Evolutionary conservation across 2,888 invertebrate species (phyloP), one percentile per base, ranked within the genome.

Genomic region (Lithosia quadra): DNA sequence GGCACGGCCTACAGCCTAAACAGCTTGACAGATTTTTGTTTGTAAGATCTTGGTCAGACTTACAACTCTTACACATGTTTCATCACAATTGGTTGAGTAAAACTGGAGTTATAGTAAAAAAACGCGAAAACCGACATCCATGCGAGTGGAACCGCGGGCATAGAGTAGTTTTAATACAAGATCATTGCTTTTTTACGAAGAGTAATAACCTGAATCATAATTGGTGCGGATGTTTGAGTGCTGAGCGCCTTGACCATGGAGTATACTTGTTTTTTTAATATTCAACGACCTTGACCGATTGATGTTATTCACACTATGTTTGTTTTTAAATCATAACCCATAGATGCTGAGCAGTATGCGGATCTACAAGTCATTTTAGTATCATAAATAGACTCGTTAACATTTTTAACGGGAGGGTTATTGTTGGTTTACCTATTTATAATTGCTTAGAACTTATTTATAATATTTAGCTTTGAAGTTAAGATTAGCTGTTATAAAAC

Each of bases 241-340:
- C 57, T 57, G 57, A 58, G 28, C 28, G 58, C 28, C n/a, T 33
- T 33, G 33, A 33, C 33, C 58, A 58, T 58, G 18, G 18, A 58
- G 21, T n/a, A 58, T 58, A 58, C n/a, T 58, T 58, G 28, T 58
- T 58, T 57, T 18, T 34, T 56, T 22, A 1, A 56, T 49, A 43
- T 18, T 49, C 7, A 9, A n/a, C 18, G 49, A n/a, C 49, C 49
- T 49, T 49, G 49, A 49, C 49, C 49, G 49, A 49, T 8, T 49
- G 49, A 49, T 49, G 49, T 49, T 49, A 49, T 49, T 49, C 49
- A 49, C n/a, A 49, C 49, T 49, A n/a, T 49, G 49, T 49, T n/a
- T 49, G 49, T 49, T n/a, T 49, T 49, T 49, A 49, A 49, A 8
- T 49, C 49, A 49, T n/a, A n/a, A n/a, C 18, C 9, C 49, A 49